Base-by-base conservation (phyloP, 2,113 vertebrate species). In the Phodopus roborovskii region DNA sequence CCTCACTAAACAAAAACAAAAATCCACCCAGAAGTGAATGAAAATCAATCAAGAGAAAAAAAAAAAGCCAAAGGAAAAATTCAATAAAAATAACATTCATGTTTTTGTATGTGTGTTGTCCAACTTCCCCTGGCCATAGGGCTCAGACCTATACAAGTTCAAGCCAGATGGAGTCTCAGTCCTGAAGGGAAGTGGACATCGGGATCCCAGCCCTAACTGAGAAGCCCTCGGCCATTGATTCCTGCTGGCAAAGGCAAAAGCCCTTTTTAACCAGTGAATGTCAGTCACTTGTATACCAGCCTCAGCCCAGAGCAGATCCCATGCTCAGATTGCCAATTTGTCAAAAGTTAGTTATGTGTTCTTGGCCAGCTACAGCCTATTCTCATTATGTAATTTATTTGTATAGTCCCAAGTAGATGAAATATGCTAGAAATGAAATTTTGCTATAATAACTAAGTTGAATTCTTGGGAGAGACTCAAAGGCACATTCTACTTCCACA, bases 391-490 rank as follows among this genome's bases (percentile, higher is more conserved):
- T 93, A 88, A 78, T 96, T 50, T 92, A 86, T 58, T 71, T 92
- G 64, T 45, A 3, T 77, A 62, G 42, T 30, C 36, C 28, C 26
- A 90, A 71, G 73, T 50, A 94, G 53, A 42, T 60, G 11, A 84
- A 92, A 7, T 4, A 1, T 81, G 33, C 78, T 79, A 50, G 68
- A 88, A 93, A 81, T 12, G 84, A 85, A 71, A n/a, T 71, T 42
- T 88, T 82, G 10, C n/a, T 86, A 0, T n/a, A 60, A 68, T 93
- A 83, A 77, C 91, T 45, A 62, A 75, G 17, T 68, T 83, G 75
- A 81, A 85, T 93, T 58, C 68, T 92, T 95, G n/a, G 50, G 36
- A 95, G 92, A 84, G 62, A 78, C 24, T 77, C 33, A 79, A 90
- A 79, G 30, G 12, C 33, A 89, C 75, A 33, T 60, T 42, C 30